Conservation (phyloP, 2,113 vertebrate species). For the Ramphastos sulfuratus region DNA sequence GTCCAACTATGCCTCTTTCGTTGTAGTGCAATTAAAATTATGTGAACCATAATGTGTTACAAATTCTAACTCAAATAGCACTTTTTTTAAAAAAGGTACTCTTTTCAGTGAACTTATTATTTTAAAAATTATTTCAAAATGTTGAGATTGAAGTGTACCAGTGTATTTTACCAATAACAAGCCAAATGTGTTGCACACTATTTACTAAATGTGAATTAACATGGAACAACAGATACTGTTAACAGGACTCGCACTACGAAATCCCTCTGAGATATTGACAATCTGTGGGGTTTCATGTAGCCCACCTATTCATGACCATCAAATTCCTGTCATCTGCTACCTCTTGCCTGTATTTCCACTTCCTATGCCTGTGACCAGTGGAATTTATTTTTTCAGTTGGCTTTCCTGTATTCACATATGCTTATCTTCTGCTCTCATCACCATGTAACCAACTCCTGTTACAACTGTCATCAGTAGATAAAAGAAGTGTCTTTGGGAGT, state of each 20-base stretch:
- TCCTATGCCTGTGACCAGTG: conserved; percentile 45
- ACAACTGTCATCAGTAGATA: conserved; percentile 2
- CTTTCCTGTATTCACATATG: conserved; percentile 5
- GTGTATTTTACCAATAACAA: conserved; percentile 55
- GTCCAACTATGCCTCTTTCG: conserved; percentile 58
- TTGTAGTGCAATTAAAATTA: conserved; percentile 51
- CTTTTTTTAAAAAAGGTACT: conserved; percentile 43
- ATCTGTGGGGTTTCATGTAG: not conserved
- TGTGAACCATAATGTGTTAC: conserved; percentile 37
- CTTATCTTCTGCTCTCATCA: conserved; percentile 37
- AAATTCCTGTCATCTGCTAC: conserved; percentile 66
- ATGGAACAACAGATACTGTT: conserved; percentile 16
- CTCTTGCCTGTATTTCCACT: conserved; percentile 64
- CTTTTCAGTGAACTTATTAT: not conserved
- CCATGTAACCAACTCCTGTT: conserved; percentile 2
- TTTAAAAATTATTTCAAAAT: conserved; percentile 21
- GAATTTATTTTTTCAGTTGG: conserved; percentile 45
- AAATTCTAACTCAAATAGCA: conserved; percentile 61
- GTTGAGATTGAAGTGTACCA: conserved; percentile 11
- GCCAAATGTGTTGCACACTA: conserved; percentile 37
- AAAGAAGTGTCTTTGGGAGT: not conserved
- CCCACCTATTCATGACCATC: conserved; percentile 9
- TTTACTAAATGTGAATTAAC: conserved; percentile 61
- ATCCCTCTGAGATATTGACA: not conserved
- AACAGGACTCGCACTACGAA: conserved; percentile 36